Conservation (phyloP, 2,888 invertebrate species). For the Myathropa florea region DNA sequence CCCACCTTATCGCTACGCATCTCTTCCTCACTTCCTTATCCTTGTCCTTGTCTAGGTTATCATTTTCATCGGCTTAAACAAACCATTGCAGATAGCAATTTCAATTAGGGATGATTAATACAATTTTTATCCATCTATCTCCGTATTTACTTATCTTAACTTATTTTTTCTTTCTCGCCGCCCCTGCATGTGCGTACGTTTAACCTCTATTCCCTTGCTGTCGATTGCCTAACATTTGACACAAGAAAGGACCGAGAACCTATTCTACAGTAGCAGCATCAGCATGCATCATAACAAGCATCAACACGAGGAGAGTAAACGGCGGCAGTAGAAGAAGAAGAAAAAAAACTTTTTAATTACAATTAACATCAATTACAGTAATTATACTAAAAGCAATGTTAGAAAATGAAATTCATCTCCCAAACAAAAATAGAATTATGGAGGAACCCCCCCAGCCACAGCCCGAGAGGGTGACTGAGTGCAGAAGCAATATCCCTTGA, state of each 20-base stretch:
- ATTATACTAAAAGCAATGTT: constrained; percentile 66
- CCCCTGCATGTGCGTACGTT: neutral
- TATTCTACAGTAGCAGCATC: neutral
- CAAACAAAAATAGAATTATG: constrained; percentile 60
- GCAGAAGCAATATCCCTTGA: constrained; percentile 46
- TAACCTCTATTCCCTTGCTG: neutral
- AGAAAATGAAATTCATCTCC: constrained; percentile 65
- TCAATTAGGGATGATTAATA: constrained; percentile 65
- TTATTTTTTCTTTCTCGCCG: neutral
- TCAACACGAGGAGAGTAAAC: neutral
- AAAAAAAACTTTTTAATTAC: constrained; percentile 67
- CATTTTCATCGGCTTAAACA: constrained; percentile 43
- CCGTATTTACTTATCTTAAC: constrained; percentile 12
- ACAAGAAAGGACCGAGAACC: neutral
- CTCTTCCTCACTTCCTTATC: neutral
- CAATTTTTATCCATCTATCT: constrained; percentile 42
- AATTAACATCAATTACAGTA: constrained; percentile 69
- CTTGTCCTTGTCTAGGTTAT: neutral
- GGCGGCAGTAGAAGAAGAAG: neutral
- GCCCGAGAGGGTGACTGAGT: neutral
- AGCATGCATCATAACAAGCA: constrained; percentile 18
- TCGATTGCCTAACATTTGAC: constrained; percentile 38
- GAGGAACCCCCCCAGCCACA: constrained; percentile 7
- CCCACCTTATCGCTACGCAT: neutral
- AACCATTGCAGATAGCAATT: constrained; percentile 53